Conservation (phyloP, 2,797 vertebrate species). For the Selene dorsalis region DNA sequence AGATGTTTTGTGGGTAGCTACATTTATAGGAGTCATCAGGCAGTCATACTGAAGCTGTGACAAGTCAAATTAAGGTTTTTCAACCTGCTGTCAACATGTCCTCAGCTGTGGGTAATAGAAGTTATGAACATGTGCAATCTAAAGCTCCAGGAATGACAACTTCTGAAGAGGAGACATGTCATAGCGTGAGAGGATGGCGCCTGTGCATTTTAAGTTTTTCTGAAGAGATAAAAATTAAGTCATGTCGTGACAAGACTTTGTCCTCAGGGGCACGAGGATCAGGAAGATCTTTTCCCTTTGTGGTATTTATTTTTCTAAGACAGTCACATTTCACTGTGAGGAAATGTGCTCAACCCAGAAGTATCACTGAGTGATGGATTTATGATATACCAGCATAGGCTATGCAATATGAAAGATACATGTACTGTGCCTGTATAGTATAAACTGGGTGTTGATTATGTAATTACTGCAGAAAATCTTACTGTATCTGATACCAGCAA, state of each 20-base stretch:
- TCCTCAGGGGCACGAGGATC: constrained; percentile 48
- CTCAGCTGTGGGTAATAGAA: constrained; percentile 17
- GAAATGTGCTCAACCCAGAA: constrained; percentile 10
- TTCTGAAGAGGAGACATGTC: constrained; percentile 28
- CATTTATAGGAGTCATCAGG: not conserved
- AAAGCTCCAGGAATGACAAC: constrained; percentile 29
- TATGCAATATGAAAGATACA: not conserved
- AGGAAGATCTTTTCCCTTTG: constrained; percentile 28
- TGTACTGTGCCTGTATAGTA: not conserved
- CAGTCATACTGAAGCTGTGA: not conserved
- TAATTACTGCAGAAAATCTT: not conserved
- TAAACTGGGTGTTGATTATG: not conserved
- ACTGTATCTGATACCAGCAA: not conserved
- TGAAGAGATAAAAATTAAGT: constrained; percentile 51
- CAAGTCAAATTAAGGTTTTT: constrained; percentile 28
- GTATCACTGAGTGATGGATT: constrained; percentile 6
- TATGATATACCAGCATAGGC: constrained; percentile 13
- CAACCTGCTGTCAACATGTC: constrained; percentile 46
- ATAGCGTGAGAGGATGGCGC: constrained; percentile 64
- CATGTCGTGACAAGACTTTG: constrained; percentile 66
- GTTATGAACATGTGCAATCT: constrained; percentile 32
- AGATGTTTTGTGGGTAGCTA: not conserved
- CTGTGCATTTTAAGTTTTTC: constrained; percentile 48
- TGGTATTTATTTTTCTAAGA: constrained; percentile 30
- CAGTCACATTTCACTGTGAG: constrained; percentile 30